Conservation (phyloP, 2,113 vertebrate genomes). For the Indri indri region DNA sequence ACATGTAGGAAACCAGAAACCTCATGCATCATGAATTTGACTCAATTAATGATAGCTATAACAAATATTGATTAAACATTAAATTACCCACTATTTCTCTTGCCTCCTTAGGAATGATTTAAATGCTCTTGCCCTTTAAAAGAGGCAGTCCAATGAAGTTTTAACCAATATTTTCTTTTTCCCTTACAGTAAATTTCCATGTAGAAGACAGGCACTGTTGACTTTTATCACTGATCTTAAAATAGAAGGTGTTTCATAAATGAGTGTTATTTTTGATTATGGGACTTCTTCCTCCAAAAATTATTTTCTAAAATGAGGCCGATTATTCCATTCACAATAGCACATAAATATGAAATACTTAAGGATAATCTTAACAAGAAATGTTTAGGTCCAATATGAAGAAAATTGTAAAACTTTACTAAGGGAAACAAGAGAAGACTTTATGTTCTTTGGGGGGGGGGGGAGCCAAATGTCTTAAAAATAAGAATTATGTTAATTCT, state of each 20-base stretch:
- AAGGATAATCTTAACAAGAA: slow-evolving; percentile 1
- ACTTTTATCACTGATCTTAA: slow-evolving; percentile 58
- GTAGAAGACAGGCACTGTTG: slow-evolving; percentile 5
- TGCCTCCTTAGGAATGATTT: slow-evolving; percentile 37
- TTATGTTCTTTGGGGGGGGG: background rate
- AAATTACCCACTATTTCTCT: slow-evolving; percentile 48
- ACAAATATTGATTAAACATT: slow-evolving; percentile 66
- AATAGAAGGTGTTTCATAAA: slow-evolving; percentile 58
- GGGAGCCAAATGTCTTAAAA: background rate
- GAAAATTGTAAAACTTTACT: background rate
- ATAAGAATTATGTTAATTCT: background rate
- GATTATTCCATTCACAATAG: slow-evolving; percentile 54
- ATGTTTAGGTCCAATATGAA: slow-evolving; percentile 1
- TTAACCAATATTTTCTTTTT: slow-evolving; percentile 37
- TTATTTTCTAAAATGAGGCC: slow-evolving; percentile 47
- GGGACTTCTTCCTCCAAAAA: slow-evolving; percentile 19
- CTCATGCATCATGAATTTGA: slow-evolving; percentile 45
- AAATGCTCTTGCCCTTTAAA: slow-evolving; percentile 9
- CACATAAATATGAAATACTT: slow-evolving; percentile 29
- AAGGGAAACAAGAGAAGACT: background rate
- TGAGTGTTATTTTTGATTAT: slow-evolving; percentile 44
- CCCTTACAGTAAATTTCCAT: slow-evolving; percentile 37
- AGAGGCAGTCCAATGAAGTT: slow-evolving; percentile 36
- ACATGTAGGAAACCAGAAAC: slow-evolving; percentile 13
- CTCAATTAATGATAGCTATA: slow-evolving; percentile 62